phyloP scores from a whole-genome alignment of 2,888 invertebrate genomes.

The Philereme transversata region DNA sequence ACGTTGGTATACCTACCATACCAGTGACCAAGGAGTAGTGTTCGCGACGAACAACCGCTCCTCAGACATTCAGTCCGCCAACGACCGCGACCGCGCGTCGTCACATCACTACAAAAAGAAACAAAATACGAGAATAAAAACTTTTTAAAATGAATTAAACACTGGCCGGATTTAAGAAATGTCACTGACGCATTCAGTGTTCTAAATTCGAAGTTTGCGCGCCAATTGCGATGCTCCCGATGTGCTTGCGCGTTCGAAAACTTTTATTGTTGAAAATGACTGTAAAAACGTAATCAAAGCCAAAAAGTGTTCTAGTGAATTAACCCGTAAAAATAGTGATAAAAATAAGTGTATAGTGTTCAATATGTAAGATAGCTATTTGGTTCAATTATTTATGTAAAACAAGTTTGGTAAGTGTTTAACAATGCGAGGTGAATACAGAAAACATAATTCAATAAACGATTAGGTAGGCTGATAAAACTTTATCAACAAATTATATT shows the following conservation, averaged over 20 bases:
- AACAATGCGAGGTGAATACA: slow-evolving; percentile 30
- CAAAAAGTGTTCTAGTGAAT: not conserved
- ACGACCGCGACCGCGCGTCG: slow-evolving; percentile 63
- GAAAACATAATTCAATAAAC: not conserved
- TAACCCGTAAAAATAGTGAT: slow-evolving; percentile 20
- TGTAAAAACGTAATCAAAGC: slow-evolving; percentile 8
- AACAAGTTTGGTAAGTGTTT: slow-evolving; percentile 27
- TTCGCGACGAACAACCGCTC: slow-evolving; percentile 47
- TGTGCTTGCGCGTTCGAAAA: slow-evolving; percentile 28
- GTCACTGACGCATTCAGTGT: slow-evolving; percentile 54
- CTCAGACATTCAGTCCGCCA: slow-evolving; percentile 62
- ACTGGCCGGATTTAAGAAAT: slow-evolving; percentile 54
- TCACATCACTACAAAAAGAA: slow-evolving; percentile 37
- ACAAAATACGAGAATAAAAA: slow-evolving; percentile 41
- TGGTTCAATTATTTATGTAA: slow-evolving; percentile 1
- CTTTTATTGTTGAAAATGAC: slow-evolving; percentile 29
- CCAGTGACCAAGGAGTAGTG: slow-evolving; percentile 69
- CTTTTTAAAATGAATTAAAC: slow-evolving; percentile 50
- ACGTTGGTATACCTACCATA: slow-evolving; percentile 33
- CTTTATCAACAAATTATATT: no score
- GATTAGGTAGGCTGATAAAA: no score
- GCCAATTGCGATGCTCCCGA: slow-evolving; percentile 49
- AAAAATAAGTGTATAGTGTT: slow-evolving; percentile 22
- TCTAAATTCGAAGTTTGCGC: slow-evolving; percentile 62
- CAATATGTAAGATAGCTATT: slow-evolving; percentile 25